These are phyloP conservation scores for Engraulis encrasicolus DNA, from an alignment of 2,113 vertebrate genomes.

Conservation along the genomic window DNA sequence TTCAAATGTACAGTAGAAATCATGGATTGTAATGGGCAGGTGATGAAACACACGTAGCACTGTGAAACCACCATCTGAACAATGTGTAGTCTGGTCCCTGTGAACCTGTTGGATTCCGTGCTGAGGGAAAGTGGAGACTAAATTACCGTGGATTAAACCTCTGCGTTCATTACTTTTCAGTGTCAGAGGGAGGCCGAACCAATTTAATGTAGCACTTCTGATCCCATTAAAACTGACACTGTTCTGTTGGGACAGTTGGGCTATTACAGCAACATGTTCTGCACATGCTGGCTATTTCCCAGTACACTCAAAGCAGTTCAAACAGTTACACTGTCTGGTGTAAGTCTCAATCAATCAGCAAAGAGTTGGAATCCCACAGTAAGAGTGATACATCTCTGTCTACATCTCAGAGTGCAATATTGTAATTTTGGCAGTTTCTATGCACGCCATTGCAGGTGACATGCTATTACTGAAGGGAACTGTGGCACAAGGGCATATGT, in stretches of 20 bases:
- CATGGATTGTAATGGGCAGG: not conserved
- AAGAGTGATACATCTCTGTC: not conserved
- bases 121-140: not conserved
- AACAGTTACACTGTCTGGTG: not conserved
- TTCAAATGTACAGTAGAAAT: no score
- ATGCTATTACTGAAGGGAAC: not conserved
- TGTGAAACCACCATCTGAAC: not conserved
- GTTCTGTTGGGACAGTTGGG: not conserved
- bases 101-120: not conserved
- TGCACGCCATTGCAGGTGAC: not conserved
- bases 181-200: not conserved
- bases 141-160: not conserved
- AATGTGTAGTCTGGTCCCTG: not conserved
- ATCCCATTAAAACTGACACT: not conserved
- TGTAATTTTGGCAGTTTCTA: not conserved
- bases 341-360: not conserved
- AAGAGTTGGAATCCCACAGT: not conserved
- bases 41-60: not conserved
- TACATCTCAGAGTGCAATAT: no score
- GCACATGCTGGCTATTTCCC: not conserved
- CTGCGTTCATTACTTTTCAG: not conserved
- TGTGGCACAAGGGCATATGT: not conserved
- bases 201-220: not conserved
- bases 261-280: not conserved
- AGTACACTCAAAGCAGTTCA: not conserved